Conservation (phyloP, 2,113 vertebrate species). For the Tiliqua scincoides region DNA sequence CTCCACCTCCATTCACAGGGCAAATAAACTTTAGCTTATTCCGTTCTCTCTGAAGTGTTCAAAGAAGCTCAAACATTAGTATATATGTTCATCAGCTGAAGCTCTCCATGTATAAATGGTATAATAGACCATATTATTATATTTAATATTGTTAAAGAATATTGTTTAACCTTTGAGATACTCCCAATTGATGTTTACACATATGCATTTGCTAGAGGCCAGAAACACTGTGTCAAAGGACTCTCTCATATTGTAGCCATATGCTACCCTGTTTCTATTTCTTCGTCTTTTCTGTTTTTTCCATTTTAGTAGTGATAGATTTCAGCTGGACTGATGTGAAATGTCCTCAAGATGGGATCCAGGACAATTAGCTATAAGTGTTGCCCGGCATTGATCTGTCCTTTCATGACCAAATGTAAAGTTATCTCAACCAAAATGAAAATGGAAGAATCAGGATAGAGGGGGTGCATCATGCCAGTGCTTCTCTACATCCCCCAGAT, state of each 20-base stretch:
- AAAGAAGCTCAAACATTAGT: background rate
- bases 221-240: background rate
- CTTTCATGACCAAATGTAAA: fast-evolving
- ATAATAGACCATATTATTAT: background rate
- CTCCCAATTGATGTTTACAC: background rate
- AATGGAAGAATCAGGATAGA: no score
- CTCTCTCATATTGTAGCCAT: background rate
- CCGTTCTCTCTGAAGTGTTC: background rate
- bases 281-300: fast-evolving
- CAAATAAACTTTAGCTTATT: background rate
- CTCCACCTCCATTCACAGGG: background rate
- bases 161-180: constrained; percentile 24
- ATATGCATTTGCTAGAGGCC: background rate
- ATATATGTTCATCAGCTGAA: background rate
- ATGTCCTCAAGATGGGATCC: background rate
- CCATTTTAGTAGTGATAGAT: background rate
- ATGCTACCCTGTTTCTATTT: background rate
- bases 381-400: background rate
- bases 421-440: no score
- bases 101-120: background rate
- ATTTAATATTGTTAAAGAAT: background rate
- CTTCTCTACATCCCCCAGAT: no score
- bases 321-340: constrained; percentile 8
- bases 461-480: no score
- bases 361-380: background rate